Evolutionary conservation across 2,888 invertebrate species (phyloP).

Genomic region (Steinernema scapterisci): DNA sequence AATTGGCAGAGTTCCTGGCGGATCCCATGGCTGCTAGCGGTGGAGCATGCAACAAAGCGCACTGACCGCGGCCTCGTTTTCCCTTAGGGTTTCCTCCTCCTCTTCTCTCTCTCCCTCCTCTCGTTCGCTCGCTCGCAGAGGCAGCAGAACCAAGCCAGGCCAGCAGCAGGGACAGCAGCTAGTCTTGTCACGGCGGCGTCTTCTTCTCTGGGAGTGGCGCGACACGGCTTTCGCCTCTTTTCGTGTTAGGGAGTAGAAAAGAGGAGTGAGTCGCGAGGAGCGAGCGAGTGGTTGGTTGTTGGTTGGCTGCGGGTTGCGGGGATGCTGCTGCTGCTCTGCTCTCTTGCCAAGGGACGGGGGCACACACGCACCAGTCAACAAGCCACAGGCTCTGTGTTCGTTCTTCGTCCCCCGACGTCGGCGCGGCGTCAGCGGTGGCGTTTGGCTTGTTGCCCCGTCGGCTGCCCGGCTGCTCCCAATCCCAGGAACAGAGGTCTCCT

Average conservation of each 20-base stretch:
- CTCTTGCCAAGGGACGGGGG: too few relatives aligned
- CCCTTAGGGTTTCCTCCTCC: constrained; percentile 21
- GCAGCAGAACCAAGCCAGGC: background rate
- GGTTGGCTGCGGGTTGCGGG: too few relatives aligned
- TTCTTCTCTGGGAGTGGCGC: background rate
- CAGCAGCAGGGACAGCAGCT: background rate
- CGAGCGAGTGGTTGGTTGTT: too few relatives aligned
- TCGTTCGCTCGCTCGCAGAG: background rate
- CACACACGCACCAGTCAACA: constrained; percentile 25
- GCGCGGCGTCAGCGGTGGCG: too few relatives aligned
- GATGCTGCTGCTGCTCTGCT: too few relatives aligned
- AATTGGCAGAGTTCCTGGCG: constrained; percentile 13
- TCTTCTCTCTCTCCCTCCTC: background rate
- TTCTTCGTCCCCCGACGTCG: too few relatives aligned
- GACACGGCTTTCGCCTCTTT: background rate
- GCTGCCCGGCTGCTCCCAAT: too few relatives aligned
- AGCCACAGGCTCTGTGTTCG: background rate
- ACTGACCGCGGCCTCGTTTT: constrained; percentile 24
- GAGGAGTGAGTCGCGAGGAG: background rate
- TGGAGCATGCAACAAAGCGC: constrained; percentile 27
- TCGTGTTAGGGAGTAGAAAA: background rate
- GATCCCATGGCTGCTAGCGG: constrained; percentile 10
- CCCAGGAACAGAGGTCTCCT: too few relatives aligned
- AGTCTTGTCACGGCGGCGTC: background rate
- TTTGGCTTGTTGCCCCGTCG: too few relatives aligned